Percentiles rank a stretch among this genome's conserved stretches.
These are phyloP conservation scores for Pollachius pollachius DNA, from an alignment of 2,113 vertebrate genomes.

Conservation along the genomic window DNA sequence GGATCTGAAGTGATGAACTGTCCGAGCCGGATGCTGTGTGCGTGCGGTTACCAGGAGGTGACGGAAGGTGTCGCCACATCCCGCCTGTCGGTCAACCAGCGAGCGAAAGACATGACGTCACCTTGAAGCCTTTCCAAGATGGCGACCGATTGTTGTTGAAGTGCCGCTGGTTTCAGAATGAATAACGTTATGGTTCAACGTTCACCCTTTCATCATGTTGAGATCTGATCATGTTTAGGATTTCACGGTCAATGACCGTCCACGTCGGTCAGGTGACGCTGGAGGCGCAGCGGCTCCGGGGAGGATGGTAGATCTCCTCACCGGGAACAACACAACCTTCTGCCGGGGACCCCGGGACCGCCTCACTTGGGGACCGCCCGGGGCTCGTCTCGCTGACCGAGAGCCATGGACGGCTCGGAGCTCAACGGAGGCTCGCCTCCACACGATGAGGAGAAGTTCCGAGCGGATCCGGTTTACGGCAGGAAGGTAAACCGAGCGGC, in stretches of 20 bases:
- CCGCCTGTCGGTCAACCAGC: neutral
- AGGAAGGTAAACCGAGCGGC: constrained; percentile 44
- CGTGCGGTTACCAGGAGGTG: neutral
- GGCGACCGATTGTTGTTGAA: constrained; percentile 54
- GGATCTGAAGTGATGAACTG: no score
- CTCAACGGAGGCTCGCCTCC: constrained; percentile 41
- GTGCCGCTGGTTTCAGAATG: constrained; percentile 34
- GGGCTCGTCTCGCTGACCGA: constrained; percentile 41
- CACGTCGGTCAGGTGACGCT: constrained; percentile 17
- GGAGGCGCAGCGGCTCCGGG: neutral
- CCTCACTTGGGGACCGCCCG: constrained; percentile 33
- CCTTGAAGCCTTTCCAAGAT: constrained; percentile 70
- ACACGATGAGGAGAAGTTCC: constrained; percentile 56
- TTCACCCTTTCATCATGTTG: neutral
- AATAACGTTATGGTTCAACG: constrained; percentile 28
- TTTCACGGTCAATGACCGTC: neutral
- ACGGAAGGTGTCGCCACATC: constrained; percentile 24
- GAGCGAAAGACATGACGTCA: constrained; percentile 57
- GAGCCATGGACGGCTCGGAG: constrained; percentile 58
- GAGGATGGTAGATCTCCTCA: constrained; percentile 65
- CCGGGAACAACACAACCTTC: constrained; percentile 55
- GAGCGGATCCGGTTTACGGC: constrained; percentile 10
- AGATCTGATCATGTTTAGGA: neutral
- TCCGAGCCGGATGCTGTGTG: neutral
- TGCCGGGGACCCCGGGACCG: constrained; percentile 40